These are phyloP conservation scores for Phalera bucephala DNA, from an alignment of 2,888 invertebrate genomes.

Conservation along the genomic window DNA sequence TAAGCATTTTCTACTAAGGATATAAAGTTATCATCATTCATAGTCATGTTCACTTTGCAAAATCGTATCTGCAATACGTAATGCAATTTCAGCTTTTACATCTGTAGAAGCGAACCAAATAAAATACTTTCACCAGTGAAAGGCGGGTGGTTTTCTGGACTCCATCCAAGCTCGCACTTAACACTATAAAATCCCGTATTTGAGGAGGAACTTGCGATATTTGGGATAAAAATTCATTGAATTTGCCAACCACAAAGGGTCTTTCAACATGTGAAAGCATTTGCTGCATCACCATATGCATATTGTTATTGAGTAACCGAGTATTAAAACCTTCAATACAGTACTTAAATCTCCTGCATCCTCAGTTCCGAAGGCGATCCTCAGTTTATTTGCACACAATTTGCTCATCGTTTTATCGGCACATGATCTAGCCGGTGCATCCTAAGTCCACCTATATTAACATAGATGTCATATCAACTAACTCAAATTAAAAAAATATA, in stretches of 20 bases:
- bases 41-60: neutral
- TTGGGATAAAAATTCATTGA: conserved; percentile 8
- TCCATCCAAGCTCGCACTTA: conserved; percentile 41
- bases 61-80: neutral
- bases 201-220: conserved; percentile 7
- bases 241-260: neutral
- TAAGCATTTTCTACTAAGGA: too few species aligned
- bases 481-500: too few species aligned
- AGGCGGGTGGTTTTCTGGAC: conserved; percentile 36
- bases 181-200: conserved; percentile 20
- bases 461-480: too few species aligned
- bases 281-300: neutral
- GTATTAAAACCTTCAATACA: too few species aligned
- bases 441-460: too few species aligned
- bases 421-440: neutral
- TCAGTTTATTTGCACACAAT: neutral
- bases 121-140: conserved; percentile 42
- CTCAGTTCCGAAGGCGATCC: neutral
- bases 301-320: neutral
- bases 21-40: neutral
- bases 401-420: conserved; percentile 3
- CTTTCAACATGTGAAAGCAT: neutral
- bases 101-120: conserved; percentile 14
- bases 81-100: neutral
- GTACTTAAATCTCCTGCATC: neutral